Evolutionary conservation across 30 jellyfish, hydroid and myxozoan genomes (phyloP).

Genomic region (Aurelia coerulea): DNA sequence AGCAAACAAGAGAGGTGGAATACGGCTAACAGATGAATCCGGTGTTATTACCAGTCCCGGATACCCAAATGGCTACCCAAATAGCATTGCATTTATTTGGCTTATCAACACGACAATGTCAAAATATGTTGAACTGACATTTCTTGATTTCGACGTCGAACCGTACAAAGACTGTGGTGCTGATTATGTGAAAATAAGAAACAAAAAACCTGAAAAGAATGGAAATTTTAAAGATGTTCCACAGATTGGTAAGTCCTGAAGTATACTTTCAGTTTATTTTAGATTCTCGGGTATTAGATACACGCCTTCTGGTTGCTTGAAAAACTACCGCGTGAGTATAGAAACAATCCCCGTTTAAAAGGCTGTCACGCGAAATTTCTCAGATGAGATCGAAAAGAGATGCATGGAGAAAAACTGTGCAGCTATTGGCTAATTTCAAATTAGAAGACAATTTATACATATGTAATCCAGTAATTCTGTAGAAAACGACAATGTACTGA

Average conservation of each 20-base stretch:
- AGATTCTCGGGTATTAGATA: background rate
- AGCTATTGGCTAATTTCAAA: no score
- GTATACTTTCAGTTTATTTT: background rate
- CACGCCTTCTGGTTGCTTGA: background rate
- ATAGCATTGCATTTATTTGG: slow-evolving; percentile 85
- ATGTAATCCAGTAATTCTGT: no score
- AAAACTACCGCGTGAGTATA: background rate
- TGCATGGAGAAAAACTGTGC: no score
- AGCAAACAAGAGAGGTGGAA: slow-evolving; percentile 63
- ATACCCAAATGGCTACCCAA: slow-evolving; percentile 83
- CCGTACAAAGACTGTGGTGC: slow-evolving; percentile 81
- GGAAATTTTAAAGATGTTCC: slow-evolving; percentile 78
- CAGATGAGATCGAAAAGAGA: background rate
- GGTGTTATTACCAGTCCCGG: slow-evolving; percentile 86
- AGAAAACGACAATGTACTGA: no score
- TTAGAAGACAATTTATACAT: no score
- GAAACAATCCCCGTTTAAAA: background rate
- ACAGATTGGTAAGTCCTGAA: slow-evolving; percentile 78
- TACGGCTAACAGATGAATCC: slow-evolving; percentile 54
- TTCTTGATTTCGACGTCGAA: slow-evolving; percentile 90
- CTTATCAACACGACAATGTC: slow-evolving; percentile 74
- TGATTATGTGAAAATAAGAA: slow-evolving; percentile 81
- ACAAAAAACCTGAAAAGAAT: slow-evolving; percentile 30
- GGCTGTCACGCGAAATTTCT: no score
- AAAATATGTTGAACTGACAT: slow-evolving; percentile 79